phyloP scores from a whole-genome alignment of 2,888 invertebrate genomes.

The Leptogaster cylindrica region DNA sequence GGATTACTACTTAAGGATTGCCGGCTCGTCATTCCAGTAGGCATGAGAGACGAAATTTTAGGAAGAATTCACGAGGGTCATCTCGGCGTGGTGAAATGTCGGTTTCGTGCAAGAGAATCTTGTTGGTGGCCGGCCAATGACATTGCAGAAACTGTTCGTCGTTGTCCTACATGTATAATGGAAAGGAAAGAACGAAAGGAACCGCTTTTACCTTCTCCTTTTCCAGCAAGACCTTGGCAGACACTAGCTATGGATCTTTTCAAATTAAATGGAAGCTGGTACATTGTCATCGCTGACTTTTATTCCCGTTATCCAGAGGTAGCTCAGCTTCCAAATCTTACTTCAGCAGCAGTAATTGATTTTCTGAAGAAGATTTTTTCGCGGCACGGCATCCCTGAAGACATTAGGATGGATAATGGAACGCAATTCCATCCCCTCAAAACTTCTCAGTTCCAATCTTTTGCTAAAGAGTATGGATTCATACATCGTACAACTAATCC shows the following conservation, averaged over 20 bases:
- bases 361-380: background rate
- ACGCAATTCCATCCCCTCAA: too few relatives aligned
- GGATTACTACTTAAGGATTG: background rate
- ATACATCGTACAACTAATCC: too few relatives aligned
- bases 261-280: background rate
- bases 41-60: background rate
- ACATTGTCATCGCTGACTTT: background rate
- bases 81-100: slow-evolving; percentile 1
- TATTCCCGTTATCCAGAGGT: background rate
- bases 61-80: background rate
- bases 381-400: background rate
- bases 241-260: background rate
- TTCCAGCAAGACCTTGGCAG: background rate
- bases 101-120: background rate
- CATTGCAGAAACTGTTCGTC: background rate
- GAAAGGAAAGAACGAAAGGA: background rate
- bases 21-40: background rate
- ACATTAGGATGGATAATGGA: background rate
- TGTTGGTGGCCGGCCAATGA: background rate
- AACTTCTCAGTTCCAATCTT: too few relatives aligned
- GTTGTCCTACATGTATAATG: background rate
- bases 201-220: background rate
- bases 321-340: background rate
- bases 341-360: background rate
- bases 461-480: too few relatives aligned